Base-by-base conservation (phyloP, 2,113 vertebrate genomes). In the Camelus bactrianus region DNA sequence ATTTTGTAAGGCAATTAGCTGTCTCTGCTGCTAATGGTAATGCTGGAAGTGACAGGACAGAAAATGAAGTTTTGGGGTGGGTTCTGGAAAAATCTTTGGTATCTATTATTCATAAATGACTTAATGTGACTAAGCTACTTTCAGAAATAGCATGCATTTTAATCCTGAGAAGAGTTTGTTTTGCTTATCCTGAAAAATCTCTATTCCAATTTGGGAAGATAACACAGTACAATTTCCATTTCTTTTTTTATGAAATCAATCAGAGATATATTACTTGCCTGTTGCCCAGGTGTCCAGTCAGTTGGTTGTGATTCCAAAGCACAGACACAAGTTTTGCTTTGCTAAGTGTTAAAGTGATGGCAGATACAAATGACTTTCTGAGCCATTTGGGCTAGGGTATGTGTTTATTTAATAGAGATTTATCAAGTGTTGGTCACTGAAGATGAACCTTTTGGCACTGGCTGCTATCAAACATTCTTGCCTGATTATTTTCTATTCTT, bases 241-340 rank as follows among this genome's bases (percentile, higher is more conserved):
- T 84, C 64, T 67, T 48, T 56, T 52, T 70, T 72, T 30, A 28
- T 30, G 38, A 76, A 64, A 56, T 48, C 50, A 64, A 10, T 82
- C 9, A 62, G 24, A 89, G 10, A n/a, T 72, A 22, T 2, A 32
- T 75, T 42, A 52, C n/a, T 35, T 82, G 46, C 12, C 76, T 62
- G 11, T 54, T 32, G 30, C 46, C 35, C 32, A n/a, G 80, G 35
- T 42, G 19, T 94, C 30, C 77, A 38, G 17, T 81, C n/a, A 69
- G 14, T 30, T 69, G 76, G 62, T 52, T 17, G 12, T 93, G 52
- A 50, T 56, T 62, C 82, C 62, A 77, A 65, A 77, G 52, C 19
- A 88, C 13, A 88, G 60, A 87, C 8, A 50, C 6, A 70, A 84
- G 20, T n/a, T 65, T 88, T 95, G 30, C 38, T 88, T 93, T 86